Evolutionary conservation across 2,888 invertebrate genomes (phyloP), one percentile per base, ranked within the genome.

Genomic region (Gasteruption jaculator): DNA sequence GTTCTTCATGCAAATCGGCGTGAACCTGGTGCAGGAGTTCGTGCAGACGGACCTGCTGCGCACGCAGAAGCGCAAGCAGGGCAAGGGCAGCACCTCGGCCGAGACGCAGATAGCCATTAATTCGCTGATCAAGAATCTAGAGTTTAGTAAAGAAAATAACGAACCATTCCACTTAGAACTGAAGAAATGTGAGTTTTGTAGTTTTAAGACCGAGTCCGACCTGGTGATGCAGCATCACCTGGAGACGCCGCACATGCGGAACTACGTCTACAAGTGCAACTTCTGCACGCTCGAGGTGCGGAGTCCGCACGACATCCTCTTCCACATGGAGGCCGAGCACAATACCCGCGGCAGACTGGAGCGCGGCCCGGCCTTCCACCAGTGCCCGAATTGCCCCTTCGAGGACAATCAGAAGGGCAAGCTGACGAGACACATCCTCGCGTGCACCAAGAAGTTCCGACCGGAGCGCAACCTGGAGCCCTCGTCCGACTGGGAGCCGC

Each of bases 341-440:
- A 85, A 85, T 54, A 82, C 86, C 11, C 78, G 86, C 56, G 92
- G 90, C 4, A 81, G 86, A 47, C 72, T 94, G 45, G 91, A 92
- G 58, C 79, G 89, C 50, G 88, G 90, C 1, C 85, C 87, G 18
- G 85, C 89, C 0, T 87, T 87, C 69, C 92, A 92, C 69, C 91
- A 92, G 65, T 95, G 94, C 67, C 85, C 89, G 1, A 88, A 91
- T 63, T 95, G 95, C 74, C 88, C 91, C 1, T 94, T 92, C 63
- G 94, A 95, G 69, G 91, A 92, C 58, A 91, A 91, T 61, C 89
- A 91, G 39, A 93, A 91, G 72, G 89, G 89, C 19, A 92, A 92
- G 71, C 73, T 94, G 55, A 88, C 86, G 1, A 80, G 92, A 25
- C 95, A 95, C 74, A 78, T 86, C 51, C 80, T 88, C 45, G 85